Evolutionary conservation across 2,888 invertebrate genomes (phyloP).

Genomic region (Sycophila texana): DNA sequence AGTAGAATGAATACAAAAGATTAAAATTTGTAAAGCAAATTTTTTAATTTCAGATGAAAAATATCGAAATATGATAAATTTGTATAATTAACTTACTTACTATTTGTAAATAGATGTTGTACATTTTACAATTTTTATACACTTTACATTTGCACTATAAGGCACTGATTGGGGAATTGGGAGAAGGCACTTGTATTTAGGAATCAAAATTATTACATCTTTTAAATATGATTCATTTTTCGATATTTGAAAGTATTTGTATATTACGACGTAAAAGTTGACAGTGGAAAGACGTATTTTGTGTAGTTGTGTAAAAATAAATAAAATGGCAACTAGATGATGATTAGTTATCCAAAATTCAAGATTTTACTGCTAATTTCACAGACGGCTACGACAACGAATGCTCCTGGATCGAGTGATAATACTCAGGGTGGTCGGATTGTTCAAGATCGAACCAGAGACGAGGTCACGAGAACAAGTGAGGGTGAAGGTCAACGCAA

Average conservation of each 20-base stretch:
- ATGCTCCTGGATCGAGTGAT: conserved; percentile 63
- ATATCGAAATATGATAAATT: conserved; percentile 57
- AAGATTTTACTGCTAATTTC: conserved; percentile 50
- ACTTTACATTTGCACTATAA: conserved; percentile 5
- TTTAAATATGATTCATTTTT: conserved; percentile 53
- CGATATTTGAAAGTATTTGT: conserved; percentile 52
- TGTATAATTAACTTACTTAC: conserved; percentile 25
- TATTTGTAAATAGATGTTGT: conserved; percentile 59
- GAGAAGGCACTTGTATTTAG: conserved; percentile 13
- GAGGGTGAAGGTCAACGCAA: conserved; percentile 71
- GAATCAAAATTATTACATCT: neutral
- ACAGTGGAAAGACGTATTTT: too few species aligned
- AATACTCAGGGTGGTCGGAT: conserved; percentile 69
- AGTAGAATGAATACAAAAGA: conserved; percentile 3
- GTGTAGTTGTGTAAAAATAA: too few species aligned
- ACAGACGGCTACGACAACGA: conserved; percentile 52
- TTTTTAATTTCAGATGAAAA: conserved; percentile 53
- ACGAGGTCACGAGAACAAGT: conserved; percentile 69
- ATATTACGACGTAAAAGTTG: neutral
- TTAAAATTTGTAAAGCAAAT: neutral
- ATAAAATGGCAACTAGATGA: too few species aligned
- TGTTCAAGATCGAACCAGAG: conserved; percentile 68
- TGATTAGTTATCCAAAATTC: neutral
- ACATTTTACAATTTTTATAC: conserved; percentile 11
- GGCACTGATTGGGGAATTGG: conserved; percentile 12